A percentile compares a stretch with the other conserved stretches of the same genome.
Evolutionary conservation across 2,113 vertebrate species (phyloP).

Genomic region (Lepus europaeus): DNA sequence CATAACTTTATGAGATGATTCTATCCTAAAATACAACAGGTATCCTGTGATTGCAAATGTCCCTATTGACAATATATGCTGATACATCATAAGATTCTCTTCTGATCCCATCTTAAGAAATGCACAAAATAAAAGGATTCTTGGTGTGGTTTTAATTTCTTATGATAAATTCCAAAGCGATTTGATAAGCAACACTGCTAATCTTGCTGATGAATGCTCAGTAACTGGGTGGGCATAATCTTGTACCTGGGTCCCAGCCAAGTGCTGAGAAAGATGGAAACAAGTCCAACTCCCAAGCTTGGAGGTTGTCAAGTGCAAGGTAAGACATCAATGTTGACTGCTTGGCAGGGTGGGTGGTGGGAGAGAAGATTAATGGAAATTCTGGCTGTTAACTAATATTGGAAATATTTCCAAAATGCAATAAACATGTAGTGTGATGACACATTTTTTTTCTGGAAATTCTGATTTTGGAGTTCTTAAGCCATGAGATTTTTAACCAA

Average conservation of each 20-base stretch:
- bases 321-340: neutral
- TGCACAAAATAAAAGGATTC: neutral
- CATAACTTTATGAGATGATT: neutral
- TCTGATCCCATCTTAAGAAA: neutral
- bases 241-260: neutral
- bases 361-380: neutral
- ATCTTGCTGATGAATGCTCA: neutral
- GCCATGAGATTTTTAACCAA: neutral
- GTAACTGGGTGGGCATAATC: neutral
- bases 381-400: neutral
- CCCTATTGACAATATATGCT: neutral
- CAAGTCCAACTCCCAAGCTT: neutral
- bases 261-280: neutral
- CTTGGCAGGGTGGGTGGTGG: neutral
- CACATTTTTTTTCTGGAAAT: neutral
- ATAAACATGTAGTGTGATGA: neutral
- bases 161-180: slow-evolving; percentile 25
- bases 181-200: neutral
- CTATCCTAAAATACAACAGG: neutral
- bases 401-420: slow-evolving; percentile 8
- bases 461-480: neutral
- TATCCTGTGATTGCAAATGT: neutral
- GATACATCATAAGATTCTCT: neutral
- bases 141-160: neutral
- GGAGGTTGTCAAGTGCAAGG: neutral